Evolutionary conservation across 2,113 vertebrate genomes (phyloP).

Genomic region (Mesocricetus auratus): DNA sequence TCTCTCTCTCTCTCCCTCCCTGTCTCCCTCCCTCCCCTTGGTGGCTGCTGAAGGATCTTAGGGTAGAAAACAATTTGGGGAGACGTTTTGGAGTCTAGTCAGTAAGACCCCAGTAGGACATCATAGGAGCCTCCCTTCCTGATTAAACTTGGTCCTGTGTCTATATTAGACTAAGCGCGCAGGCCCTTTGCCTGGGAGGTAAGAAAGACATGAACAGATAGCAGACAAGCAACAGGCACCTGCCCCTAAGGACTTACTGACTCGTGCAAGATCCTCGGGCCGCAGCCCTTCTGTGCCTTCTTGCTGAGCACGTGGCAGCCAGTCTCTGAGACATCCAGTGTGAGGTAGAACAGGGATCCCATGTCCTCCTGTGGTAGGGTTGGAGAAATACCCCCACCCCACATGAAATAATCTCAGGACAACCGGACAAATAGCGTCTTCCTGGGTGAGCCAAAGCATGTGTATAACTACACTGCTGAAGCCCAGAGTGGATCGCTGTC

Average conservation of each 20-base stretch:
- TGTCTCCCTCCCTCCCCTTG: not conserved
- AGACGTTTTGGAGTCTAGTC: not conserved
- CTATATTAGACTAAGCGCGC: not conserved
- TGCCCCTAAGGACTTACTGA: conserved; percentile 78
- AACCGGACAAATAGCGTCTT: not conserved
- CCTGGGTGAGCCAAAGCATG: not conserved
- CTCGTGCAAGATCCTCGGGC: rapidly evolving
- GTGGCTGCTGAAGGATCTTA: not conserved
- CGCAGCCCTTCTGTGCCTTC: conserved; percentile 79
- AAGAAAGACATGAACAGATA: not conserved
- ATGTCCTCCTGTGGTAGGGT: not conserved
- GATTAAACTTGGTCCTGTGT: not conserved
- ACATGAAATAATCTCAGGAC: not conserved
- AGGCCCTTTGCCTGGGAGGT: not conserved
- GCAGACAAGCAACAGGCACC: not conserved
- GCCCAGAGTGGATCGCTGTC: not conserved
- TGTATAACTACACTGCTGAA: not conserved
- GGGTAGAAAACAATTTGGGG: not conserved
- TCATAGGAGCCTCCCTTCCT: not conserved
- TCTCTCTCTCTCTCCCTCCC: not conserved
- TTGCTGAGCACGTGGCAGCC: conserved; percentile 84
- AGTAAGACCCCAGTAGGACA: not conserved
- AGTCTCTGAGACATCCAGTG: conserved; percentile 84
- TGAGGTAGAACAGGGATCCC: conserved; percentile 83
- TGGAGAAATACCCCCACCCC: not conserved